A percentile compares a stretch with the other conserved stretches of the same genome.
phyloP scores from a whole-genome alignment of 2,113 vertebrate species.

The Suncus etruscus region DNA sequence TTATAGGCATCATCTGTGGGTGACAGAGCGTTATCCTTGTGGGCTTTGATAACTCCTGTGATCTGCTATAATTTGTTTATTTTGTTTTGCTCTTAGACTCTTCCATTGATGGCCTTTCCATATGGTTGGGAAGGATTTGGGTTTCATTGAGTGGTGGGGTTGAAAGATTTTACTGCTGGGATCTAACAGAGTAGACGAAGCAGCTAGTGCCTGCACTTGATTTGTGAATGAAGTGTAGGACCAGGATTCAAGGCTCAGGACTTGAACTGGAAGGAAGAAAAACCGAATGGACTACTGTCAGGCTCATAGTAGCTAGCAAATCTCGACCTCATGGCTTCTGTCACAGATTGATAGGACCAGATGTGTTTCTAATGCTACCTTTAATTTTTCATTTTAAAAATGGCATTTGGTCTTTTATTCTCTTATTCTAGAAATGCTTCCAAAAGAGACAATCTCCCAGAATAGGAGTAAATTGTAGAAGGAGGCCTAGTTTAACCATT shows the following conservation, averaged over 20 bases:
- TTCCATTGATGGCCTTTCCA: background rate
- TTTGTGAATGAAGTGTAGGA: background rate
- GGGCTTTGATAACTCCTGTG: background rate
- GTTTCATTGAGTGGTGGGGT: conserved; percentile 21
- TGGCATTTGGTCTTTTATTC: background rate
- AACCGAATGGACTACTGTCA: background rate
- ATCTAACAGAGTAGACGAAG: background rate
- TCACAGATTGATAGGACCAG: conserved; percentile 19
- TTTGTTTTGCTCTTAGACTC: conserved; percentile 52
- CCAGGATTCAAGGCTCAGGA: background rate
- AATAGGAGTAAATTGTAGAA: background rate
- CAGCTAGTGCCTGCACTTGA: background rate
- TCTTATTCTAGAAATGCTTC: conserved; percentile 11
- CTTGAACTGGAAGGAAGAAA: background rate
- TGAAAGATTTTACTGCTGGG: background rate
- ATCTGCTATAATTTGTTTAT: conserved; percentile 56
- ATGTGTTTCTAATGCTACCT: background rate
- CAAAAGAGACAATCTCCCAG: background rate
- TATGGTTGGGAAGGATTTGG: conserved; percentile 45
- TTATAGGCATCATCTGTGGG: background rate
- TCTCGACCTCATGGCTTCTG: background rate
- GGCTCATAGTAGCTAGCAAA: background rate
- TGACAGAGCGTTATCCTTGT: background rate
- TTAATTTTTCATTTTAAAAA: conserved; percentile 42
- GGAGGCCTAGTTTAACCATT: conserved; percentile 48